phyloP scores from a whole-genome alignment of 1,140 invertebrate species.

The Zaprionus inermis region DNA sequence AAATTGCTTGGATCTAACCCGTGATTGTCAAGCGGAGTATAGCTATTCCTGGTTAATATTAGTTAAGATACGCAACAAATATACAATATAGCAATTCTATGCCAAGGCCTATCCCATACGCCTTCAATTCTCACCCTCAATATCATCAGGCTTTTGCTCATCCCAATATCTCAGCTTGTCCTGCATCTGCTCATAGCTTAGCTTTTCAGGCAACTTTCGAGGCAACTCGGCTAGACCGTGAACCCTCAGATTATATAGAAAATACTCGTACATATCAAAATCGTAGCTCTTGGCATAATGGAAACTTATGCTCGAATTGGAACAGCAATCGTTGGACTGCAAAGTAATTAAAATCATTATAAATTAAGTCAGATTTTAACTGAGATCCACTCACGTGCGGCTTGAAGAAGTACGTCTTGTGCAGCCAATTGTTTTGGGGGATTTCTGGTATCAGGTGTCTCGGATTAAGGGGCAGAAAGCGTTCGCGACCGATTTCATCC shows the following conservation, averaged over 20 bases:
- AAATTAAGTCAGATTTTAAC: background rate
- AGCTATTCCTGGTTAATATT: background rate
- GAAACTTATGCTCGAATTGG: constrained; percentile 94
- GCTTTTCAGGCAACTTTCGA: constrained; percentile 30
- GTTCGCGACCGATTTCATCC: constrained; percentile 91
- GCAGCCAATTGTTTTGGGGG: constrained; percentile 75
- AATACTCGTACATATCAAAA: constrained; percentile 95
- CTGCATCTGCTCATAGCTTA: constrained; percentile 48
- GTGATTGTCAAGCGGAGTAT: background rate
- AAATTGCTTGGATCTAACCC: background rate
- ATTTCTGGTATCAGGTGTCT: constrained; percentile 92
- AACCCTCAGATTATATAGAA: constrained; percentile 93
- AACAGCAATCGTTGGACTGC: constrained; percentile 93
- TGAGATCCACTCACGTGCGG: constrained; percentile 84
- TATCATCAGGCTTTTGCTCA: constrained; percentile 41
- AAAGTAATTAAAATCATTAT: constrained; percentile 30
- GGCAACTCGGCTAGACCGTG: constrained; percentile 86
- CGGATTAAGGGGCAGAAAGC: constrained; percentile 90
- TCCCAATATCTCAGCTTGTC: constrained; percentile 56
- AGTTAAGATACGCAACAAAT: background rate
- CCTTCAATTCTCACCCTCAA: background rate
- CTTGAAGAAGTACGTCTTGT: constrained; percentile 77
- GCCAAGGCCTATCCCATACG: background rate
- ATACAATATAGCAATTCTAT: background rate
- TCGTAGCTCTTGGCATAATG: constrained; percentile 93